These are phyloP conservation scores for Matsumyia berberina DNA, from an alignment of 2,888 invertebrate genomes.

Conservation along the genomic window DNA sequence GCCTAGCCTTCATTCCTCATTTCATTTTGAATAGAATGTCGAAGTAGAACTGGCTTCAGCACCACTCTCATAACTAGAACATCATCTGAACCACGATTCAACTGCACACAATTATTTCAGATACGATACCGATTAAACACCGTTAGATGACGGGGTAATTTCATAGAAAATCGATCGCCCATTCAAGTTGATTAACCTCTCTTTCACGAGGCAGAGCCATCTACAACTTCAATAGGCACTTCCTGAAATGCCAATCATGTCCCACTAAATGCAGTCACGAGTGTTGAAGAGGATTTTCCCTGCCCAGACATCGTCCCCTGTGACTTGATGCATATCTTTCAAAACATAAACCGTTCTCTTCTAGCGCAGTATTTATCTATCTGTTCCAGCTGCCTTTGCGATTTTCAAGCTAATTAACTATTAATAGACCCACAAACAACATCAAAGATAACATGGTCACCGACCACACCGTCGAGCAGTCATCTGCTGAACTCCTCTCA, in stretches of 20 bases:
- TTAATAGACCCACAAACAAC: slow-evolving; percentile 73
- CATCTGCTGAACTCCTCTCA: slow-evolving; percentile 11
- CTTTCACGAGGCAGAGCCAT: slow-evolving; percentile 26
- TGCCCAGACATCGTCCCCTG: slow-evolving; percentile 2
- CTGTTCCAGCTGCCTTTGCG: slow-evolving; percentile 53
- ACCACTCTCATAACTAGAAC: neutral
- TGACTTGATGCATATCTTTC: slow-evolving; percentile 45
- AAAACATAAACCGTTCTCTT: slow-evolving; percentile 55
- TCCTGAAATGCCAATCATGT: slow-evolving; percentile 62
- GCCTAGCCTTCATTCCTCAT: too few relatives aligned
- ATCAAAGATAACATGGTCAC: slow-evolving; percentile 73
- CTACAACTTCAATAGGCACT: slow-evolving; percentile 54
- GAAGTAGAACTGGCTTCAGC: too few relatives aligned
- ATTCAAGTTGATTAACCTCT: slow-evolving; percentile 48
- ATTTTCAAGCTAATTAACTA: slow-evolving; percentile 75
- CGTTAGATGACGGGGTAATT: slow-evolving; percentile 26
- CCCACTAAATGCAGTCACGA: slow-evolving; percentile 43
- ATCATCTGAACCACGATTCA: too few relatives aligned
- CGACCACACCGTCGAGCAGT: slow-evolving; percentile 36
- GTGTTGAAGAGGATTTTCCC: slow-evolving; percentile 19
- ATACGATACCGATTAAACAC: slow-evolving; percentile 11
- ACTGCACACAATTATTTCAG: neutral
- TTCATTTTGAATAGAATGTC: too few relatives aligned
- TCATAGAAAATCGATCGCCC: slow-evolving; percentile 50
- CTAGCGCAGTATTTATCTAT: slow-evolving; percentile 32